These are phyloP conservation scores for Neoarius graeffei DNA, from an alignment of 2,113 vertebrate species.

Conservation along the genomic window DNA sequence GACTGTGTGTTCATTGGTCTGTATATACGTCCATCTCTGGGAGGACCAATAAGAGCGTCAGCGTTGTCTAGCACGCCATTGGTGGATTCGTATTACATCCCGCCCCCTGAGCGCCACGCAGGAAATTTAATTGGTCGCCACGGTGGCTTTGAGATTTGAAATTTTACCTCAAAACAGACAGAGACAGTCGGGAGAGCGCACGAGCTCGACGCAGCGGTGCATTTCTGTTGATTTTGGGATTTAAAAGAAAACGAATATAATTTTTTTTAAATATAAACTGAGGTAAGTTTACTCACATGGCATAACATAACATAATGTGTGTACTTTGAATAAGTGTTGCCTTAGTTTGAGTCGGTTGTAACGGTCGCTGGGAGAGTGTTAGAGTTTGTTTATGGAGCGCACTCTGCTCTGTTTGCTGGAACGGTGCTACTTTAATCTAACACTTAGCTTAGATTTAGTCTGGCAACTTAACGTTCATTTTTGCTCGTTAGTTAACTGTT, in stretches of 20 bases:
- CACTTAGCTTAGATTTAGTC: neutral
- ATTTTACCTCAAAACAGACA: slow-evolving; percentile 31
- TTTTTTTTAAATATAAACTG: neutral
- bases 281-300: neutral
- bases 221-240: neutral
- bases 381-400: too few relatives aligned
- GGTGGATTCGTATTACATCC: slow-evolving; percentile 46
- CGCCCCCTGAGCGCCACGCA: neutral
- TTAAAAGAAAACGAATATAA: too few relatives aligned
- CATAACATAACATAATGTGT: neutral
- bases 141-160: slow-evolving; percentile 71
- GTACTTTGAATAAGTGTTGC: accelerated
- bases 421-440: neutral
- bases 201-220: neutral
- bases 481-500: neutral
- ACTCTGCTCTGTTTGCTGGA: neutral
- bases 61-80: slow-evolving; percentile 8
- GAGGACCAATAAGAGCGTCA: neutral
- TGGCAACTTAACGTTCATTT: neutral
- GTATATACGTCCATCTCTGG: slow-evolving; percentile 19
- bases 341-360: neutral
- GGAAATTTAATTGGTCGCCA: slow-evolving; percentile 63
- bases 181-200: neutral
- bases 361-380: neutral
- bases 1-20: neutral